Base-by-base conservation (phyloP, 2,113 vertebrate genomes). In the Muntiacus reevesi region DNA sequence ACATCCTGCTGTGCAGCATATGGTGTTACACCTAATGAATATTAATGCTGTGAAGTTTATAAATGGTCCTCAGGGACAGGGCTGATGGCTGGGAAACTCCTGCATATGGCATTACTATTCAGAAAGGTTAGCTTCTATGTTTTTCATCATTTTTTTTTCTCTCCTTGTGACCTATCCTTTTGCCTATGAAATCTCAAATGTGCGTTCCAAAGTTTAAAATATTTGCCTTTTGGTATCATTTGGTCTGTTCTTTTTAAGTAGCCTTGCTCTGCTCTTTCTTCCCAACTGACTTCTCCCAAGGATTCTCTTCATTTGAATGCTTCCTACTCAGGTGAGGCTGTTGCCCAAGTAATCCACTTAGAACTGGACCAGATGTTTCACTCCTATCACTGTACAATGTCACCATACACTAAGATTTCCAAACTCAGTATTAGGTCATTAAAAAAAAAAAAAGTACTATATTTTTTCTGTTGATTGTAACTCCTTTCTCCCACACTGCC, bases 1-100 rank as follows among this genome's bases (percentile, higher is more conserved):
- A 95, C 92, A 95, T 98, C 99, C 99, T 99, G 98, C 98, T 99
- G 99, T 97, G 98, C 97, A 98, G 97, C 99, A 99, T 99, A 99
- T 98, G 99, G 98, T 84, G 95, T 97, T 98, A 98, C 95, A 98
- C 97, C 98, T 99, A 99, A 99, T 99, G 99, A 99, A 99, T 99
- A 99, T 99, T 99, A 99, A 99, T 99, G 45, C 96, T 98, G 94
- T 27, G 97, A 98, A 98, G 97, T 98, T 40, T 40, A 97, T 97
- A 98, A 99, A 98, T 95, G 96, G 98, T 98, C 99, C 98, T 98
- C 71, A 47, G 99, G 98, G 99, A 99, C 91, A 78, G 89, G 93
- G 93, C 87, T 97, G 96, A 98, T 98, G 98, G 95, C 98, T 99
- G 97, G 98, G 98, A 99, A 99, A 98, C 97, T 98, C 98, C 97